Evolutionary conservation across 2,888 invertebrate species (phyloP), one percentile per base, ranked within the genome.

Genomic region (Dexiosoma caninum): DNA sequence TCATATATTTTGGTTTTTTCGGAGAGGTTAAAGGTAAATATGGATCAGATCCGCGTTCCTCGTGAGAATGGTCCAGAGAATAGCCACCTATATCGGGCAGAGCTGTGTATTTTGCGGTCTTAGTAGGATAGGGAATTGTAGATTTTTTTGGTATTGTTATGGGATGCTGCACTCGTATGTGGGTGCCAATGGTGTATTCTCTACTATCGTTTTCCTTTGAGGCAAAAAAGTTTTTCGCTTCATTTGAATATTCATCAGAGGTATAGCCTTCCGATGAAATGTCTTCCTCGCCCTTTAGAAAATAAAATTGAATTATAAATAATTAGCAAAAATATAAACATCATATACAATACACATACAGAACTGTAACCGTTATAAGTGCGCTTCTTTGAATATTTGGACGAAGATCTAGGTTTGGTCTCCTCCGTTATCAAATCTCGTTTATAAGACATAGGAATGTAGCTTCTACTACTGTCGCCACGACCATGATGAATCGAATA

Each of bases 121-220:
- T 88, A 6, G 83, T 75, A n/a, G 81, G 78, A 23, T 83, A 77
- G 9, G 85, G 19, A 3, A 78, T 71, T 12, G 77, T 81, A 6
- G 76, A 19, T 51, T 89, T 88, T 49, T 88, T 88, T 14, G 89
- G 86, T 21, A 84, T 82, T 2, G 85, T 84, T 10, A 87, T 85
- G 10, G 89, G 88, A 84, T 88, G 88, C 35, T 87, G 89, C 0
- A 88, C 88, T 1, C 87, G 85, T 42, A 89, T 89, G 53, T 89
- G 88, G 0, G 88, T 88, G 53, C 89, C 88, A 49, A 88, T 89
- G 1, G 88, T 86, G 35, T 86, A 89, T 64, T 89, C 88, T 12
- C 85, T 85, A 37, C 88, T 88, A 40, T 89, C 89, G 71, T 86
- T 85, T 14, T 85, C 84, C 30, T 80, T 82, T 0, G 83, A 83